Base-by-base conservation (phyloP, 2,113 vertebrate species). In the Campylomormyrus tamandua region DNA sequence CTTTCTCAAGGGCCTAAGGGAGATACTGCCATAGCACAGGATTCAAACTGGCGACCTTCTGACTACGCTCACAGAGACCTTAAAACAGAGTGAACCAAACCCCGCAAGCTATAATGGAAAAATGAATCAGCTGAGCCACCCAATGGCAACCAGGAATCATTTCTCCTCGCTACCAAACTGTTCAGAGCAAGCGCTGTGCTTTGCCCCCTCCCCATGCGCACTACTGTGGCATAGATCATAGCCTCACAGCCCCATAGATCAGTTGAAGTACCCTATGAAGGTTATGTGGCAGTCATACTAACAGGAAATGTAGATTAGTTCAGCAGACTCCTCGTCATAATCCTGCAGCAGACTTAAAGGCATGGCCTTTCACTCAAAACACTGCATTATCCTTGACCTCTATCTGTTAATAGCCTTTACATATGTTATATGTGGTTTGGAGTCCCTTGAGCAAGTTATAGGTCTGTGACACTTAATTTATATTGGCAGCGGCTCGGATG, bases 41-140 rank as follows among this genome's bases (percentile, higher is more conserved):
- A 70, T 70, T 70, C n/a, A 70, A 31, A 31, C 62, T 70, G 27
- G 3, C 3, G 62, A 70, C 62, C 62, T 31, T 70, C 62, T 70
- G 27, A 27, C 31, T n/a, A 5, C 0, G 10, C n/a, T 11, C 62
- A 70, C 27, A 70, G 62, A 31, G n/a, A 27, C 62, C 27, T 70
- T 31, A 31, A 70, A 31, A 66, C 3, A 27, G n/a, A 31, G 1
- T 31, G 10, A 70, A 27, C 8, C 8, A 66, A 66, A 66, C 62
- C 62, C n/a, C 27, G 9, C 62, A 91, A 89, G 21, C 52, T 58
- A 11, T 49, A 49, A 17, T 24, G 86, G 89, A 90, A 39, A 80
- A 80, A 80, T 42, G 5, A 80, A 42, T 42, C 74, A 80, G 74
- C 17, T 19, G 74, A 80, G 7, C 74, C 27, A 13, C 13, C 62